A percentile compares a stretch with the other conserved stretches of the same genome.
These are phyloP conservation scores for Lanistes nyassanus DNA, from an alignment of 1,140 invertebrate genomes.

Conservation along the genomic window DNA sequence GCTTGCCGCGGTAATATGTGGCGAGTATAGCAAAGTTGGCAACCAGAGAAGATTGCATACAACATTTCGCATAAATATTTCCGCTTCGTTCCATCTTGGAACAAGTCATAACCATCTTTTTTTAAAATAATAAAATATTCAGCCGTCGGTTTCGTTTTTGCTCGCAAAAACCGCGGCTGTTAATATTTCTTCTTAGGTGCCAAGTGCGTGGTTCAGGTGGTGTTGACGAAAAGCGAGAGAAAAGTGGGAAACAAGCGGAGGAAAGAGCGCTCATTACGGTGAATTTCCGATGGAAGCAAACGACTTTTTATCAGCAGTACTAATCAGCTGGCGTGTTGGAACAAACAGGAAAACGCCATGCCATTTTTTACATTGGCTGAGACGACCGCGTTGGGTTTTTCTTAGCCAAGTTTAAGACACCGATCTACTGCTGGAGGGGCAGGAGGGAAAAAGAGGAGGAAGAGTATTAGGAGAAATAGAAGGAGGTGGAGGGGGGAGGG, in stretches of 20 bases:
- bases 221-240: too few species aligned
- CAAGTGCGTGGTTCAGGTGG: too few species aligned
- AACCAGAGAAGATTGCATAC: not conserved
- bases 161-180: too few species aligned
- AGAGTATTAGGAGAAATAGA: not conserved
- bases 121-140: too few species aligned
- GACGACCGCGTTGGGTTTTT: too few species aligned
- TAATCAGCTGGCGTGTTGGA: not conserved
- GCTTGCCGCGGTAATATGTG: not conserved
- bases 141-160: too few species aligned
- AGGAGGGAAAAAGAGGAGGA: conserved; percentile 5
- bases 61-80: not conserved
- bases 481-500: not conserved
- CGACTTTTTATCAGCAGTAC: not conserved
- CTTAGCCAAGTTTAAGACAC: not conserved
- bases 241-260: too few species aligned
- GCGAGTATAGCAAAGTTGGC: not conserved
- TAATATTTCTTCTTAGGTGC: too few species aligned
- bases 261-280: not conserved
- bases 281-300: not conserved
- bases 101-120: too few species aligned
- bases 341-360: not conserved
- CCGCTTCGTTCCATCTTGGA: too few species aligned
- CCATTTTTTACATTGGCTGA: too few species aligned
- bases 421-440: not conserved